Percentiles rank a stretch among this genome's conserved stretches.
Conservation (phyloP, 1,140 invertebrate genomes). For the Andrena cerasifolii region DNA sequence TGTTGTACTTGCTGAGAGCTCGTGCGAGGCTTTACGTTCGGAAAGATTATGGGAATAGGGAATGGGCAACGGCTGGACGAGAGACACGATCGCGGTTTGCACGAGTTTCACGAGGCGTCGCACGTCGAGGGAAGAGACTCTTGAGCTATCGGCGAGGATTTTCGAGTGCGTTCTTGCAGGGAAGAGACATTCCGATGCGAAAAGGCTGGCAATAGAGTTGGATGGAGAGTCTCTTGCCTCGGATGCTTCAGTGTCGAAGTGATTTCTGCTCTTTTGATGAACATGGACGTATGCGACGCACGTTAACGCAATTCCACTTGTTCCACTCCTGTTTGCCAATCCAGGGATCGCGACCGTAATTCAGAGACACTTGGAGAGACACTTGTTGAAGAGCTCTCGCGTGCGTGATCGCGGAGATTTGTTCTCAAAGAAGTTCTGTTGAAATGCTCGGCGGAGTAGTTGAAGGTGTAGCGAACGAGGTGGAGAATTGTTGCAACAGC, state of each 20-base stretch:
- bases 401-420: too few species aligned
- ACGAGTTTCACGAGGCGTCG: constrained; percentile 21
- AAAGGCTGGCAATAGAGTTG: too few species aligned
- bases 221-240: constrained; percentile 2
- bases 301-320: constrained; percentile 8
- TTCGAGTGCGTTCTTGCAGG: too few species aligned
- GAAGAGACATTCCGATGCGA: too few species aligned
- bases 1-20: constrained; percentile 45
- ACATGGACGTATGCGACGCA: constrained; percentile 21
- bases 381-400: neutral
- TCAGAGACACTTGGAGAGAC: too few species aligned
- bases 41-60: neutral
- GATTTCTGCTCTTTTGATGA: neutral
- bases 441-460: neutral
- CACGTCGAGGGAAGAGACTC: neutral
- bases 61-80: neutral
- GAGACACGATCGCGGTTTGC: constrained; percentile 18
- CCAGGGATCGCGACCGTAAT: constrained; percentile 18
- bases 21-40: constrained; percentile 33
- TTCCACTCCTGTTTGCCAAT: constrained; percentile 19
- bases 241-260: constrained; percentile 1
- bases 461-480: neutral
- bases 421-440: too few species aligned
- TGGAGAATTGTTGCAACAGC: too few species aligned
- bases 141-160: too few species aligned